Conservation (phyloP, 1,140 invertebrate genomes). For the Zaprionus tsacasi region DNA sequence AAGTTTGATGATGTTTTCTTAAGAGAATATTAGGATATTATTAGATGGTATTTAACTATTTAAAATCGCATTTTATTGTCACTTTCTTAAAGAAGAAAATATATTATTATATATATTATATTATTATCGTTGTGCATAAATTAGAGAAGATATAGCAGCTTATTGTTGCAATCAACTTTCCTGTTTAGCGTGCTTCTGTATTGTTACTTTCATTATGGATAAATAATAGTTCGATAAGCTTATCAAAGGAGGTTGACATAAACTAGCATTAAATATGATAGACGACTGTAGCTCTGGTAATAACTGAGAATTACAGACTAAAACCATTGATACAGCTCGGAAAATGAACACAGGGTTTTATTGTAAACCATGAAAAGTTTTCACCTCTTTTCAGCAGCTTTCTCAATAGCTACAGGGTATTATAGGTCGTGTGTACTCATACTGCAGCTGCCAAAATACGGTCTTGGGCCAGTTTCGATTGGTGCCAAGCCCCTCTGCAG, state of each 20-base stretch:
- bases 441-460: slow-evolving; percentile 35
- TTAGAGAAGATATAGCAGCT: too few species aligned
- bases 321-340: not conserved
- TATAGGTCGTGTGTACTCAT: not conserved
- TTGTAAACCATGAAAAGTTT: not conserved
- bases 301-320: not conserved
- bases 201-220: too few species aligned
- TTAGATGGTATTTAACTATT: too few species aligned
- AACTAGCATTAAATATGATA: not conserved
- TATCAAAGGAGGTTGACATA: not conserved
- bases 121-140: too few species aligned
- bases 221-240: too few species aligned
- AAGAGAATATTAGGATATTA: too few species aligned
- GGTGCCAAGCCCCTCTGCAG: slow-evolving; percentile 59
- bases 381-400: not conserved
- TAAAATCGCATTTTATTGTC: too few species aligned
- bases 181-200: too few species aligned
- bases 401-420: not conserved
- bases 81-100: too few species aligned
- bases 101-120: too few species aligned
- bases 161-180: too few species aligned
- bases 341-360: not conserved
- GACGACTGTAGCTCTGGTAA: not conserved
- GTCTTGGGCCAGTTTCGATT: slow-evolving; percentile 57
- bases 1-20: too few species aligned